Evolutionary conservation across 1,140 invertebrate genomes (phyloP), one percentile per base, ranked within the genome.

Genomic region (Orius insidiosus): DNA sequence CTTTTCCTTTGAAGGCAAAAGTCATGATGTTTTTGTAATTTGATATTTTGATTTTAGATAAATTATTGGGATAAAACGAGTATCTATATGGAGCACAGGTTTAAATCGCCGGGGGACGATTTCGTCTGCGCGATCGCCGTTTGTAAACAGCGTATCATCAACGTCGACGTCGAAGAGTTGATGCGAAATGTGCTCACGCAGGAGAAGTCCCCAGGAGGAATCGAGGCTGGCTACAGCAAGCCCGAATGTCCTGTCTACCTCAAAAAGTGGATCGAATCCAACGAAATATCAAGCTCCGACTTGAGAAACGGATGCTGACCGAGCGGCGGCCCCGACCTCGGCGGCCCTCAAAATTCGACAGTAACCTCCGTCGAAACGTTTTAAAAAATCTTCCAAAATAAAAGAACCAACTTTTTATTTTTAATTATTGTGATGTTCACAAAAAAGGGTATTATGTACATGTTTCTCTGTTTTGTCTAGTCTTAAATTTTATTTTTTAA

Each of bases 41-140:
- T n/a, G 14, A 40, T 11, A 11, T 46, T 48, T 52, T 58, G 48
- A 8, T 54, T 55, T 30, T 53, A 75, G 76, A 72, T 83, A 18
- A 71, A 85, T 36, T 87, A 82, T 59, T 89, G 85, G 84, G 83
- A 88, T 54, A 76, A 82, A 15, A 78, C 76, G 57, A 75, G 76
- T 11, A 73, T 88, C 14, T 89, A 81, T 57, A 79, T 89, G 74
- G 85, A 89, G 58, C 85, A 89, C 60, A 72, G 79, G 45, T 85
- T 90, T 55, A 67, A 85, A n/a, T 78, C 79, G 1, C 68, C 69
- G 1, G 70, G 67, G 14, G 83, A 86, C 47, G 74, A 76, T 19
- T 88, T 89, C 58, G 69, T 88, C 5, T 75, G 84, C 56, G 80
- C 82, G 8, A 82, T 89, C 30, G 81, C 76, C 16, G 69, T 85